A percentile compares a stretch with the other conserved stretches of the same genome.
Conservation (phyloP, 2,113 vertebrate genomes). For the Esox niger region DNA sequence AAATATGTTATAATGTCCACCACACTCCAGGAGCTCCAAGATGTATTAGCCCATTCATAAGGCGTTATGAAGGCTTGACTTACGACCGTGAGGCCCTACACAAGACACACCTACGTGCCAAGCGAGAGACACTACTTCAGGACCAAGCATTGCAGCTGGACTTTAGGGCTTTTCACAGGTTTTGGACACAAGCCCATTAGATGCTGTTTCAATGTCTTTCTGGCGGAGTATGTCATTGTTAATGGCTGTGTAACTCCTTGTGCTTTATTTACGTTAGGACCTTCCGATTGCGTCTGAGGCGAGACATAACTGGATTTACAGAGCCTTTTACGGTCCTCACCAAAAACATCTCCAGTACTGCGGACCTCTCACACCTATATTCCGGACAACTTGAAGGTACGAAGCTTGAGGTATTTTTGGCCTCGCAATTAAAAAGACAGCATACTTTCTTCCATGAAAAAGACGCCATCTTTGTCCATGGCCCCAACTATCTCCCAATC, state of each 20-base stretch:
- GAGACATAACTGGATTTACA: conserved; percentile 59
- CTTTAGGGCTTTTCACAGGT: conserved; percentile 71
- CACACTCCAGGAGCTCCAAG: conserved; percentile 41
- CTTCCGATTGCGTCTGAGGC: conserved; percentile 69
- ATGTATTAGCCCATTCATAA: conserved; percentile 60
- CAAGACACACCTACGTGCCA: conserved; percentile 53
- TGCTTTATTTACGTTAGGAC: conserved; percentile 42
- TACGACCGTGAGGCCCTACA: conserved; percentile 59
- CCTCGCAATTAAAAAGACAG: background rate
- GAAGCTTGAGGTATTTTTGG: background rate
- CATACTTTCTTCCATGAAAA: background rate
- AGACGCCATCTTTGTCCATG: background rate
- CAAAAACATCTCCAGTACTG: conserved; percentile 33
- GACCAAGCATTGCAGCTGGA: conserved; percentile 51
- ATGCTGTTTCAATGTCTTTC: background rate
- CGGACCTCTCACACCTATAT: conserved; percentile 75
- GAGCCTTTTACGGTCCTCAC: conserved; percentile 57
- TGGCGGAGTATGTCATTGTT: background rate
- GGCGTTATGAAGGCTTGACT: conserved; percentile 59
- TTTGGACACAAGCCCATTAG: background rate
- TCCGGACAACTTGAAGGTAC: conserved; percentile 73
- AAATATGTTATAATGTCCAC: background rate
- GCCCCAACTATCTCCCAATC: background rate
- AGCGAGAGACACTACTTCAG: conserved; percentile 34
- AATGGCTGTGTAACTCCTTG: background rate